These are phyloP conservation scores for Heliocidaris erythrogramma DNA, from an alignment of 35 echinoderm and acorn worm species.

Conservation along the genomic window DNA sequence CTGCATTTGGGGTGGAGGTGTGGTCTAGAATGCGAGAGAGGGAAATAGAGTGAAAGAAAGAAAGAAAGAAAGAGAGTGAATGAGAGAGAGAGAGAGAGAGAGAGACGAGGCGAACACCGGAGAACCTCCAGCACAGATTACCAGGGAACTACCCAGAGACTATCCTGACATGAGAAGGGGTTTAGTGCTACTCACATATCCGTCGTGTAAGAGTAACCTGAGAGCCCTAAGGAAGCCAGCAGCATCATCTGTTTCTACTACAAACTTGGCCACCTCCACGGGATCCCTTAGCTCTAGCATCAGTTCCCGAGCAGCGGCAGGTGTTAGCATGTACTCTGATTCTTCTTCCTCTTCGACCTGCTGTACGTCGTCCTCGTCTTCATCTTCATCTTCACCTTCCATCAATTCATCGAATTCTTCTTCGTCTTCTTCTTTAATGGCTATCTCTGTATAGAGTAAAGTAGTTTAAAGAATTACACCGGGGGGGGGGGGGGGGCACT, in stretches of 20 bases:
- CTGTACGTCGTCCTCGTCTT: neutral
- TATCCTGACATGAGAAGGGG: neutral
- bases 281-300: constrained; percentile 35
- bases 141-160: neutral
- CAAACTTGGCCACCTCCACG: constrained; percentile 27
- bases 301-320: constrained; percentile 21
- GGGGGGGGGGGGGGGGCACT: too few species aligned
- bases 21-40: too few species aligned
- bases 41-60: too few species aligned
- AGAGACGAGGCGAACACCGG: neutral
- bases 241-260: constrained; percentile 37
- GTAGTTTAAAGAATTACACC: neutral
- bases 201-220: constrained; percentile 25
- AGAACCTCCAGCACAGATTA: neutral
- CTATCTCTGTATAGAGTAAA: neutral
- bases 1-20: too few species aligned
- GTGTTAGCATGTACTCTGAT: constrained; percentile 30
- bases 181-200: constrained; percentile 24
- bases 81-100: too few species aligned
- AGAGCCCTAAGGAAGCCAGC: constrained; percentile 32
- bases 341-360: constrained; percentile 26
- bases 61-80: too few species aligned
- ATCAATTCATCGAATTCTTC: neutral
- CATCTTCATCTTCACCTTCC: constrained; percentile 5
- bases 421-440: neutral